Base-by-base conservation (phyloP, 2,888 invertebrate genomes). In the Melieria picta region DNA sequence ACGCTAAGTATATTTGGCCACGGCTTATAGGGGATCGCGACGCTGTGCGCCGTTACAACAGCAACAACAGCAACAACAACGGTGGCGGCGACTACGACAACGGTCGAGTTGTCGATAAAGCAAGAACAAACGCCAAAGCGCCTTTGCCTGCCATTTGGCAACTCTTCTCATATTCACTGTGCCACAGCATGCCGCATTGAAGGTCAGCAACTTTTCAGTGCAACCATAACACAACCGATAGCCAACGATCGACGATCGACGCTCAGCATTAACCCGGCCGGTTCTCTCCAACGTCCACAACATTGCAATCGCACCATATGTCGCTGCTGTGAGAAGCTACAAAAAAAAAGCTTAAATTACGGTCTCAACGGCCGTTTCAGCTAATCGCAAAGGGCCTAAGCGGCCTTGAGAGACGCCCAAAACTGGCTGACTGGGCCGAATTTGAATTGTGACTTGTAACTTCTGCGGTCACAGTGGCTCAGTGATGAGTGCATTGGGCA, bases 151-250 rank as follows among this genome's bases (percentile, higher is more conserved):
- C 30, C 30, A 30, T 64, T 46, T 58, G 50, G 9, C 9, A 58
- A 50, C 62, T 52, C 52, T 52, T 52, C 52, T 52, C 52, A 52
- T 74, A 74, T 70, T 75, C 71, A 75, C 75, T 75, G 75, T 73
- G 75, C 75, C 72, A 75, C 68, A 16, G 63, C 64, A 43, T 58
- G 43, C 67, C 56, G 72, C 75, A 74, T 64, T 77, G 77, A 77
- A 77, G 77, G 77, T 77, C 77, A 77, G 77, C 77, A 75, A 76
- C 76, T 77, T 77, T 76, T 77, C 77, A 76, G 52, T 58, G 13
- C 50, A 67, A 58, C 74, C 52, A 43, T 71, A 66, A 50, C 65
- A 70, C 58, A 57, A 60, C 16, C 47, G 61, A 46, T 42, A 56
- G 55, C 9, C 57, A 48, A 60, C 16, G 60, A 60, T 30, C 16